Conservation (phyloP, 2,888 invertebrate genomes). For the Melieria omissa region DNA sequence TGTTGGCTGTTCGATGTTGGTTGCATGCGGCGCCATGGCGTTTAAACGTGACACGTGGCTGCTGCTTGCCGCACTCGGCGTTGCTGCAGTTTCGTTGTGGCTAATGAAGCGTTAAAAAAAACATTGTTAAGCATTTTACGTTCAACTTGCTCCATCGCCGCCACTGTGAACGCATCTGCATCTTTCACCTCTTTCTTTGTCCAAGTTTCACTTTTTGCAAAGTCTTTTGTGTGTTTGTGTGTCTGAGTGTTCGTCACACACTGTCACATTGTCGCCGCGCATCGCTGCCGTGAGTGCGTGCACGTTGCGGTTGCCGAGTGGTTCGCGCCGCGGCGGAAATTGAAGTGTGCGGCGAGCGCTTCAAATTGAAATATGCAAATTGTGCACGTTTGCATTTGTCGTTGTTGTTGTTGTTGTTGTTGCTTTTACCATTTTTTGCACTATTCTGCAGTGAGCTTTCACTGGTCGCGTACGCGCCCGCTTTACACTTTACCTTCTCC, state of each 20-base stretch:
- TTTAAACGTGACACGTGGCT: background rate
- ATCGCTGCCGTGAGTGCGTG: too few relatives aligned
- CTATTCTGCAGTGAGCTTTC: background rate
- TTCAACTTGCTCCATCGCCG: conserved; percentile 1
- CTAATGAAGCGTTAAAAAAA: conserved; percentile 20
- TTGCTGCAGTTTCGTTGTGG: background rate
- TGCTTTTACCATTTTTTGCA: background rate
- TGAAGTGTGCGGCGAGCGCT: too few relatives aligned
- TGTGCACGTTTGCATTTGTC: conserved; percentile 8
- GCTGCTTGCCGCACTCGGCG: background rate
- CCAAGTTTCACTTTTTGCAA: too few relatives aligned
- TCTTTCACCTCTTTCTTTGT: too few relatives aligned
- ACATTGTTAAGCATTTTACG: conserved; percentile 6
- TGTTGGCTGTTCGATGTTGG: background rate
- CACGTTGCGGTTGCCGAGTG: too few relatives aligned
- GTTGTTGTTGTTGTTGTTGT: background rate
- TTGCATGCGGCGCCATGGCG: background rate
- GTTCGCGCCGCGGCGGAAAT: too few relatives aligned
- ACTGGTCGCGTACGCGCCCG: background rate
- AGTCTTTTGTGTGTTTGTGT: too few relatives aligned
- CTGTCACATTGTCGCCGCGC: too few relatives aligned
- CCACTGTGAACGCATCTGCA: too few relatives aligned
- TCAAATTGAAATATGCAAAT: conserved; percentile 20
- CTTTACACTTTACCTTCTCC: too few relatives aligned
- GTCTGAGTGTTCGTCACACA: too few relatives aligned